Percentiles rank a stretch among this genome's conserved stretches.
Evolutionary conservation across 2,797 vertebrate genomes (phyloP).

Genomic region (Acipenser transmontanus): DNA sequence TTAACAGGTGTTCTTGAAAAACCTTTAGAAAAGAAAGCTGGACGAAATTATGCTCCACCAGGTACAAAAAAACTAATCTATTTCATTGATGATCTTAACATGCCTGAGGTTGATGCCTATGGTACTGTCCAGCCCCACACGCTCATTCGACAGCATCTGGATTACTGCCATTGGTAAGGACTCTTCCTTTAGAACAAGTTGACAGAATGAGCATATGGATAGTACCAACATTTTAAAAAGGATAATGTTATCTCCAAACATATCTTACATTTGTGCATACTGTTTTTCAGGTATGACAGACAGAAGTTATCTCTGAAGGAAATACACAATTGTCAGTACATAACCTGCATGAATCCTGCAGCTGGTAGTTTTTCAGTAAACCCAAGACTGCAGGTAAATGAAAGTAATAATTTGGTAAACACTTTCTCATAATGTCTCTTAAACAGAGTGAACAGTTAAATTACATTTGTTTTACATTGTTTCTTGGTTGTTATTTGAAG

Average conservation of each 20-base stretch:
- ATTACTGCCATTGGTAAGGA: slow-evolving; percentile 62
- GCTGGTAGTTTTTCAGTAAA: slow-evolving; percentile 88
- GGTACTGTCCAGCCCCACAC: slow-evolving; percentile 70
- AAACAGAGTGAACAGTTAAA: neutral
- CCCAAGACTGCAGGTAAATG: slow-evolving; percentile 77
- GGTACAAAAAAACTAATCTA: slow-evolving; percentile 68
- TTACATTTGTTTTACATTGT: neutral
- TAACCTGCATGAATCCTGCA: slow-evolving; percentile 88
- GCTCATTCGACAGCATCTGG: slow-evolving; percentile 67
- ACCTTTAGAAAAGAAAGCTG: slow-evolving; percentile 69
- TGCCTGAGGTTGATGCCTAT: slow-evolving; percentile 66
- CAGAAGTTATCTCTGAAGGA: slow-evolving; percentile 84
- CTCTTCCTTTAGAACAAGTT: too few relatives aligned
- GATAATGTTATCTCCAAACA: too few relatives aligned
- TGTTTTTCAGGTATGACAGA: slow-evolving; percentile 84
- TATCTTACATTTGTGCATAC: neutral
- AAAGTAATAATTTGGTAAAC: slow-evolving; percentile 31
- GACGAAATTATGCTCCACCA: slow-evolving; percentile 64
- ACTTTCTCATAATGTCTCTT: neutral
- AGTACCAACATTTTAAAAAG: too few relatives aligned
- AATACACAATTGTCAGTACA: slow-evolving; percentile 82
- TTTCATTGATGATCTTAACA: slow-evolving; percentile 73
- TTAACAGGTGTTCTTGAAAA: slow-evolving; percentile 64
- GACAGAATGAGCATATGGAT: too few relatives aligned
- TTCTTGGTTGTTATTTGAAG: neutral